Evolutionary conservation across 2,113 vertebrate species (phyloP), one percentile per base, ranked within the genome.

Genomic region (Malurus melanocephalus): DNA sequence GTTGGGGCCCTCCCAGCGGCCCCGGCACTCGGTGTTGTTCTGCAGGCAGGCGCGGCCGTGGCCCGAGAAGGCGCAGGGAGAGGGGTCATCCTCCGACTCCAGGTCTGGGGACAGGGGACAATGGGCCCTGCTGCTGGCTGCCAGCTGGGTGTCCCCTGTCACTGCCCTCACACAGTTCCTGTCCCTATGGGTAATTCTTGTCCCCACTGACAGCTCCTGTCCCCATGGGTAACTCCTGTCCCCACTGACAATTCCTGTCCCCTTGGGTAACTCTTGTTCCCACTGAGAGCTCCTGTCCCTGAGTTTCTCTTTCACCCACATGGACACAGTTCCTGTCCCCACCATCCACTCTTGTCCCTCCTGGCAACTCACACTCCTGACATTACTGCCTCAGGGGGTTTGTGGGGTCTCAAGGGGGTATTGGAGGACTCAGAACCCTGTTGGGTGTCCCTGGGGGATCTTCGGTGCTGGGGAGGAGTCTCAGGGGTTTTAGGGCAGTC

Each of bases 21-120:
- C 81, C 4, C 81, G 69, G 61, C 81, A 84, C 81, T 84, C 81
- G 43, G 81, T 84, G 71, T 84, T 84, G 81, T 84, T 84, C 81
- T 84, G 81, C 71, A 84, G 52, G 61, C 81, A 84, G 30, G 81
- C 81, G 10, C 81, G 81, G 52, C 81, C 81, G 30, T 84, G 81
- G 5, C 81, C 81, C 30, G 81, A 84, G 69, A 84, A 84, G 2
- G 81, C 81, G 32, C 81, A 84, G 1, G 81, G 81, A 0, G 81
- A 67, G 11, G 81, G 81, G 1, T 75, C 81, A 0, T 85, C 71
- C 71, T 76, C 81, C 2, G 71, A 85, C 38, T 85, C 81, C 71
- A 75, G 16, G 71, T 71, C 79, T 81, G 79, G 19, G 35, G 66
- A 42, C 38, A 20, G 22, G 12, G 7, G 15, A 26, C 40, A 66